Evolutionary conservation across 1,140 invertebrate species (phyloP).

Genomic region (Gonioctena quinquepunctata): DNA sequence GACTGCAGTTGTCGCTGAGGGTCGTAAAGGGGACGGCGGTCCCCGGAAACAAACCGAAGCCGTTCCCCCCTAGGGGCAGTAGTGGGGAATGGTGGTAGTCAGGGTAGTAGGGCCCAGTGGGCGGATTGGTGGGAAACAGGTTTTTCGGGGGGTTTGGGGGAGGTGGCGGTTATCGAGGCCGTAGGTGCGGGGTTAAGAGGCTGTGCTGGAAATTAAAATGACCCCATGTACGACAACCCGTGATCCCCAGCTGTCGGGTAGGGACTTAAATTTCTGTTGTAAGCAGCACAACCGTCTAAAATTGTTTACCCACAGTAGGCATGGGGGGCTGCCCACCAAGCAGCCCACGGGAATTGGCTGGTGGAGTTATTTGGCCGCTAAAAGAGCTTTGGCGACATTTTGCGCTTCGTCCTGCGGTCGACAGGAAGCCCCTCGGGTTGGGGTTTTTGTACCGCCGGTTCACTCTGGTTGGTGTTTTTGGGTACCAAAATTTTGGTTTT

Average conservation of each 20-base stretch:
- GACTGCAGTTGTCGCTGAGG: slow-evolving; percentile 60
- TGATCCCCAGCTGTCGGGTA: slow-evolving; percentile 72
- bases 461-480: slow-evolving; percentile 72
- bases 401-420: slow-evolving; percentile 87
- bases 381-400: slow-evolving; percentile 64
- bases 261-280: slow-evolving; percentile 81
- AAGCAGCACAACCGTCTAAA: slow-evolving; percentile 69
- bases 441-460: slow-evolving; percentile 91
- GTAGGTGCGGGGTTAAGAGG: slow-evolving; percentile 69
- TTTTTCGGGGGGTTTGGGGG: slow-evolving; percentile 76
- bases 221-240: slow-evolving; percentile 69
- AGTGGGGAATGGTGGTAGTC: slow-evolving; percentile 72
- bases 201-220: slow-evolving; percentile 75
- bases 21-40: slow-evolving; percentile 59
- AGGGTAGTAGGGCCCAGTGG: slow-evolving; percentile 75
- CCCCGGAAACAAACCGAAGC: no score
- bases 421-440: slow-evolving; percentile 88
- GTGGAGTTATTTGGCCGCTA: slow-evolving; percentile 51
- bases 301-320: slow-evolving; percentile 68
- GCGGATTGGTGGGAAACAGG: slow-evolving; percentile 85
- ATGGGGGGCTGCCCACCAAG: slow-evolving; percentile 52
- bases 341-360: slow-evolving; percentile 39
- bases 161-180: slow-evolving; percentile 76
- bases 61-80: slow-evolving; percentile 71
- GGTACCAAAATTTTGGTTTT: slow-evolving; percentile 56